These are phyloP conservation scores for Onychomys torridus DNA, from an alignment of 2,797 vertebrate species.

Conservation along the genomic window DNA sequence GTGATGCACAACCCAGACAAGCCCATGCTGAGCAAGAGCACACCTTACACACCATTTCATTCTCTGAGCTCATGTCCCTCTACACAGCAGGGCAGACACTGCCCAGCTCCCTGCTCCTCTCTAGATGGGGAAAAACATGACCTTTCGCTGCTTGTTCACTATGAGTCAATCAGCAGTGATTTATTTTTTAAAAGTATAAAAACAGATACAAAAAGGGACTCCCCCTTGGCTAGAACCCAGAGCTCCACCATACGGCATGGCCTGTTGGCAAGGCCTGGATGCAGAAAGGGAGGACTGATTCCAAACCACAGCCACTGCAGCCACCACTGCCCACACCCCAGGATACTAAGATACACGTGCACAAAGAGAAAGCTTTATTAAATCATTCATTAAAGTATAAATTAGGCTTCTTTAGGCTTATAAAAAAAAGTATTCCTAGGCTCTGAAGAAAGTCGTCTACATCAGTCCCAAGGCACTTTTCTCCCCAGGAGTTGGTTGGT, in stretches of 20 bases:
- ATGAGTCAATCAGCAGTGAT: slow-evolving; percentile 34
- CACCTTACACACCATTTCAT: background rate
- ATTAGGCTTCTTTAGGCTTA: slow-evolving; percentile 55
- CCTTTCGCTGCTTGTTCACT: background rate
- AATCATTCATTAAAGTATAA: slow-evolving; percentile 66
- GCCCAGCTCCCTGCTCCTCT: background rate
- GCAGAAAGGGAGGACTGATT: background rate
- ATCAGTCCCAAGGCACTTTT: slow-evolving; percentile 89
- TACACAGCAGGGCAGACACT: background rate
- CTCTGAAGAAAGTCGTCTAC: slow-evolving; percentile 32
- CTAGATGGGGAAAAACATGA: slow-evolving; percentile 48
- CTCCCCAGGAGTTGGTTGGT: slow-evolving; percentile 88
- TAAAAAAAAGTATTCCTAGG: slow-evolving; percentile 72
- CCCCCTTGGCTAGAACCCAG: slow-evolving; percentile 11
- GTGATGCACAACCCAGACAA: background rate
- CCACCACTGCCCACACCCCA: background rate
- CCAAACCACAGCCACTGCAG: background rate
- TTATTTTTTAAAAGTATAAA: slow-evolving; percentile 74
- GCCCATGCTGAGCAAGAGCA: background rate
- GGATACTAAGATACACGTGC: slow-evolving; percentile 13
- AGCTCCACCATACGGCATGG: background rate
- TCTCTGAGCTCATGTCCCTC: background rate
- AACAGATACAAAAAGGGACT: slow-evolving; percentile 50
- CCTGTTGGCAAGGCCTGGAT: background rate
- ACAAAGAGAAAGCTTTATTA: slow-evolving; percentile 76